Base-by-base conservation (phyloP, 2,113 vertebrate genomes). In the Tretioscincus oriximinensis region DNA sequence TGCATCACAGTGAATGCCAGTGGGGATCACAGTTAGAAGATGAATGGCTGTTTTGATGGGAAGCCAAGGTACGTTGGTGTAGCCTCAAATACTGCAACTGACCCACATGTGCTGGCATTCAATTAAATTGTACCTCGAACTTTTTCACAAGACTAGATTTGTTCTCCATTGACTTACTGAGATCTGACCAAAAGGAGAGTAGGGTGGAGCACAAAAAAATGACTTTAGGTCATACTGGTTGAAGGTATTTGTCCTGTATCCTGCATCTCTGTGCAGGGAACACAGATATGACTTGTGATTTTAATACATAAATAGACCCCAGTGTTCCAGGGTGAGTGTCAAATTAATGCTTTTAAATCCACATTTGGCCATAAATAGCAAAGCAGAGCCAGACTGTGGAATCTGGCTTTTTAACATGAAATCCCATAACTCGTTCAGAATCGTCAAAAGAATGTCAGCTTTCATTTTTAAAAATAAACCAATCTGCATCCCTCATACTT, bases 381-480 rank as follows among this genome's bases (percentile, higher is more conserved):
- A 66, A 61, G 66, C 80, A 82, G 73, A 76, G 80, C 69, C 80
- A 82, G 80, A 63, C 80, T 76, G 80, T 70, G 73, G 73, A 82
- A 82, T 82, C 80, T 82, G 80, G 80, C 66, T 82, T 82, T 76
- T 76, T 82, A 82, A 76, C 80, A 82, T 69, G 35, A 82, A 82
- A 82, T 82, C 80, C 66, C 80, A 76, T 82, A 69, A 82, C 73
- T 70, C 66, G 58, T 63, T 69, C 73, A 70, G 80, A 76, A 82
- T 76, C 80, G 65, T 82, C 67, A 60, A 82, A 82, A 82, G 73
- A 82, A 82, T 82, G 80, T 82, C 80, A 82, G 80, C 80, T 82
- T 82, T 82, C 80, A 82, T 82, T 82, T 82, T 82, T 76, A 82
- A 82, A 82, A 82, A 82, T 82, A 82, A 76, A 82, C 76, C 80